Evolutionary conservation across 2,797 vertebrate genomes (phyloP).

Genomic region (Malurus leucopterus): DNA sequence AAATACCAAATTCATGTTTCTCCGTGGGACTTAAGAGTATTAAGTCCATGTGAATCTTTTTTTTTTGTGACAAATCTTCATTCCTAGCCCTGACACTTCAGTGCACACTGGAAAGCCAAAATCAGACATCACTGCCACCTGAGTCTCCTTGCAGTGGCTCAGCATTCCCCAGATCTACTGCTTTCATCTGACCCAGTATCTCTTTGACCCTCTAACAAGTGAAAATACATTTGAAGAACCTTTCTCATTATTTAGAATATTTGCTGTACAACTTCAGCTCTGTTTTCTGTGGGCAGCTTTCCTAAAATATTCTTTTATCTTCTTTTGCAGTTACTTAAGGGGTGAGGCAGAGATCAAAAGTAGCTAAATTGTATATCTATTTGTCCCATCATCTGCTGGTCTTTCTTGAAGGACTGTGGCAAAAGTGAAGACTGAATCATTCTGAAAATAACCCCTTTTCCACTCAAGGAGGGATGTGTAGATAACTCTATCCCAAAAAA

Average conservation of each 20-base stretch:
- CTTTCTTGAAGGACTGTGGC: background rate
- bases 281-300: background rate
- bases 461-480: background rate
- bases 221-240: background rate
- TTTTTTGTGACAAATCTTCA: background rate
- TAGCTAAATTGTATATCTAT: background rate
- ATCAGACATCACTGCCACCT: background rate
- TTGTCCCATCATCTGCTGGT: background rate
- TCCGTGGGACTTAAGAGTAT: background rate
- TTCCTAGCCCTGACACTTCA: background rate
- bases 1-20: background rate
- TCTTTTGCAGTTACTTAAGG: background rate
- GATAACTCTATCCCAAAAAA: background rate
- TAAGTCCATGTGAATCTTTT: background rate
- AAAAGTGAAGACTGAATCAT: background rate
- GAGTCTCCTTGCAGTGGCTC: background rate
- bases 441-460: background rate
- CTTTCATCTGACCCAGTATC: background rate
- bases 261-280: background rate
- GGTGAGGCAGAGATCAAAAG: background rate
- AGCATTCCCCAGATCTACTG: background rate
- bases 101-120: background rate
- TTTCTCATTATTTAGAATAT: constrained; percentile 3
- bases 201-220: background rate
- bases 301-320: constrained; percentile 16